Conservation (phyloP, 2,888 invertebrate genomes). For the Watsonalla binaria region DNA sequence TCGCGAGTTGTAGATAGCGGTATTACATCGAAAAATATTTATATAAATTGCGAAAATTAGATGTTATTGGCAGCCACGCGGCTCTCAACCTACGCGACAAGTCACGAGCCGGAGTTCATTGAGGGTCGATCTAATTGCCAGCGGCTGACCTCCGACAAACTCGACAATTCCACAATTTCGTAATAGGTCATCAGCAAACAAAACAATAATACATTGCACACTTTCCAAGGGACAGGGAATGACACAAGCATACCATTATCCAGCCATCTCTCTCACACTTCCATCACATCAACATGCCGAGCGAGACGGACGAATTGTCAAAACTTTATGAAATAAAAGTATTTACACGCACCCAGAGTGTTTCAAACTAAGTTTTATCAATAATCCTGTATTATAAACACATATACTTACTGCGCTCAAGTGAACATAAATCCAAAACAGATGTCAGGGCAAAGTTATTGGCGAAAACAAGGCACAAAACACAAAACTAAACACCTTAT, state of each 20-base stretch:
- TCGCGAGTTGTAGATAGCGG: constrained; percentile 17
- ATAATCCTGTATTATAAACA: constrained; percentile 5
- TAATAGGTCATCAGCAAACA: constrained; percentile 67
- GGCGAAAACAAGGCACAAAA: constrained; percentile 70
- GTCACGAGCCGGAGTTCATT: constrained; percentile 37
- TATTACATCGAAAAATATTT: constrained; percentile 26
- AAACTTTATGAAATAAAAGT: constrained; percentile 56
- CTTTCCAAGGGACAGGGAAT: constrained; percentile 59
- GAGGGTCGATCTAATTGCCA: constrained; percentile 33
- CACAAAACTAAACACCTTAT: constrained; percentile 58
- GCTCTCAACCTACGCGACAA: constrained; percentile 42
- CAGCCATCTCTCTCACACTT: constrained; percentile 48
- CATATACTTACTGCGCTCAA: constrained; percentile 61
- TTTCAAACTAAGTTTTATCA: constrained; percentile 25
- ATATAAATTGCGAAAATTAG: constrained; percentile 43
- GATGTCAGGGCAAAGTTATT: constrained; percentile 52
- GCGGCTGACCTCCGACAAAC: constrained; percentile 28
- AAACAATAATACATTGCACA: constrained; percentile 67
- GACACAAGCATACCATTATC: constrained; percentile 35
- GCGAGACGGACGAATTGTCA: constrained; percentile 51
- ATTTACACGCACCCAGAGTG: constrained; percentile 47
- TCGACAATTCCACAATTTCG: constrained; percentile 49
- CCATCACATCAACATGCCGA: constrained; percentile 28
- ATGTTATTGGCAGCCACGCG: constrained; percentile 43
- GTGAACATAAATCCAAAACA: constrained; percentile 75